Conservation (phyloP, 2,888 invertebrate species). For the Eretmocerus hayati region DNA sequence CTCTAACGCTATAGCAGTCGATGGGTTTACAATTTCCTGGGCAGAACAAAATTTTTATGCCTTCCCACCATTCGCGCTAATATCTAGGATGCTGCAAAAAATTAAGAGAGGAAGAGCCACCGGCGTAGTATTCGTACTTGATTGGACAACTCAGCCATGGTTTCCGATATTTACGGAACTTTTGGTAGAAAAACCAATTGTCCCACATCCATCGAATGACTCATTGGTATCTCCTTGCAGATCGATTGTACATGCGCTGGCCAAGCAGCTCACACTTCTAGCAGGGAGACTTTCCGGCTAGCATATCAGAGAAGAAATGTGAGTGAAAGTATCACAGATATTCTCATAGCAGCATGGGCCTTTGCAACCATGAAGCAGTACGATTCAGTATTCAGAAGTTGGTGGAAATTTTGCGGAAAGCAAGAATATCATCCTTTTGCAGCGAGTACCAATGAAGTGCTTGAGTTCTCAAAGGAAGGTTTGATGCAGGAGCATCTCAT, state of each 20-base stretch:
- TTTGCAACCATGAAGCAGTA: constrained; percentile 1
- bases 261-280: background rate
- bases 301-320: background rate
- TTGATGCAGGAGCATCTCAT: constrained; percentile 6
- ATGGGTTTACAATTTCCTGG: constrained; percentile 19
- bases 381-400: background rate
- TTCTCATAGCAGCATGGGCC: background rate
- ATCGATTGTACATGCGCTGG: background rate
- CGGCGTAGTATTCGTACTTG: constrained; percentile 16
- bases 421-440: background rate
- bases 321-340: background rate
- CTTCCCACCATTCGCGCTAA: constrained; percentile 18
- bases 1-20: constrained; percentile 11
- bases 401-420: background rate
- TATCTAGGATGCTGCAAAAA: constrained; percentile 11
- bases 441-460: too few species aligned
- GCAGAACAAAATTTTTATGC: constrained; percentile 17
- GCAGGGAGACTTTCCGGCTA: constrained; percentile 3
- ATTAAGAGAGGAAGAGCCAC: constrained; percentile 11
- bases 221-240: background rate
- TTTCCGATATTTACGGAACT: background rate
- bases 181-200: background rate
- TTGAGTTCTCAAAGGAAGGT: constrained; percentile 6
- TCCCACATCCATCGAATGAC: background rate
- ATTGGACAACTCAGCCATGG: constrained; percentile 20